Conservation (phyloP, 2,113 vertebrate species). For the Erythrocercus mccallii region DNA sequence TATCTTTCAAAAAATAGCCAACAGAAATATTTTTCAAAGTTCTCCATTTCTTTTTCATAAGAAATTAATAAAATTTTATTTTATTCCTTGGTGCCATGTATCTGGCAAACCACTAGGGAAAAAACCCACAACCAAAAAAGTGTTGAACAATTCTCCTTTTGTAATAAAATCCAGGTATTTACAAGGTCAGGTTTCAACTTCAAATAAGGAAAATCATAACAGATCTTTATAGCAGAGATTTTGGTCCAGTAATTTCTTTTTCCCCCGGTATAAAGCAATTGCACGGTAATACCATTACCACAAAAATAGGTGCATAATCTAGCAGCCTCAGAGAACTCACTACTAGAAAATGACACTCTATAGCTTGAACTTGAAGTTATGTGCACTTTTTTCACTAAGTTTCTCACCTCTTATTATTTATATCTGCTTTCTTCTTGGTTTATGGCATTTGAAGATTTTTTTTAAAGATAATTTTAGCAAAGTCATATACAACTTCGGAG, state of each 20-base stretch:
- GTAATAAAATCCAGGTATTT: conserved; percentile 34
- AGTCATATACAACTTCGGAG: neutral
- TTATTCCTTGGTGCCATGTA: neutral
- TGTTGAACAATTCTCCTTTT: conserved; percentile 5
- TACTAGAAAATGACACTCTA: neutral
- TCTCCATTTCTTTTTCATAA: neutral
- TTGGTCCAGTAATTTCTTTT: neutral
- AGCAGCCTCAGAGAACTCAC: neutral
- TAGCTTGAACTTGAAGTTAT: neutral
- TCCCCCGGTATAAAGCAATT: neutral
- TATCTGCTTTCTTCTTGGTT: neutral
- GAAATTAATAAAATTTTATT: neutral
- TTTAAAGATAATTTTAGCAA: neutral
- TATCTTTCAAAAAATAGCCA: neutral
- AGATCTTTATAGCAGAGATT: neutral
- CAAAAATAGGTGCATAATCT: neutral
- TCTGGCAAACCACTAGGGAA: conserved; percentile 9
- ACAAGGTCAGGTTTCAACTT: conserved; percentile 45
- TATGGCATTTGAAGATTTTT: neutral
- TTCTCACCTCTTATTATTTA: neutral
- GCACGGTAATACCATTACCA: neutral
- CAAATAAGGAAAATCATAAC: conserved; percentile 23
- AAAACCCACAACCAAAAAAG: neutral
- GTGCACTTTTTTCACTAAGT: neutral
- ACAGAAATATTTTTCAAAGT: neutral